Base-by-base conservation (phyloP, 37 sponge, comb jelly and placozoan species). In the Crambe crambe region DNA sequence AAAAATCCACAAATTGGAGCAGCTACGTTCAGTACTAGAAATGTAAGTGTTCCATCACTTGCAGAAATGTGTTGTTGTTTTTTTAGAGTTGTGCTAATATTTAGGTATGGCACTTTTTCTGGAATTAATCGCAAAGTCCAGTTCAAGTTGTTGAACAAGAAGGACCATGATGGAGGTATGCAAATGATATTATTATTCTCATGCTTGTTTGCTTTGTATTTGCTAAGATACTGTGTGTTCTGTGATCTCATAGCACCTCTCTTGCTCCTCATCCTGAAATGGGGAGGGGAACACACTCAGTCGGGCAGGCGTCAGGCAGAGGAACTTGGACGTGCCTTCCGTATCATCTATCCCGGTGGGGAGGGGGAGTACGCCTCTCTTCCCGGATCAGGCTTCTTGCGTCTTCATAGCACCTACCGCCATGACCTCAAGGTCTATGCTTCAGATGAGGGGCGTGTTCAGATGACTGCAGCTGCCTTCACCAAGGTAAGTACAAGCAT, bases 391-490 rank as follows among this genome's bases (percentile, higher is more conserved):
- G 97, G 97, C 27, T 97, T 97, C 77, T 87, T 97, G 9, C 40
- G 97, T 43, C 88, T 97, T 17, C 97, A 97, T 89, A 91, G 92
- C 83, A 97, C 97, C 63, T 97, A 97, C 75, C 70, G 97, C 65
- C 97, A 97, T 61, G 97, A 97, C 86, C 86, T 97, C 67, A 93
- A 96, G 85, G 96, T 97, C 56, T 97, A 97, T 66, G 92, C 97
- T 18, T 91, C 95, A 47, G 97, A 97, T 57, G 97, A 97, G 83
- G 97, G 97, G 10, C 44, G 97, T 21, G 97, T 97, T 17, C 95
- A 97, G 72, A 93, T 89, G 73, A 94, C 97, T 26, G 97, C 97
- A 42, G 95, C 97, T 82, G 92, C 95, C 36, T 97, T 97, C 72
- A 93, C 92, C 1, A 97, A 97, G 91, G 96, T 96, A 69, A 20